Base-by-base conservation (phyloP, 2,888 invertebrate species). In the Anoncus sp. region DNA sequence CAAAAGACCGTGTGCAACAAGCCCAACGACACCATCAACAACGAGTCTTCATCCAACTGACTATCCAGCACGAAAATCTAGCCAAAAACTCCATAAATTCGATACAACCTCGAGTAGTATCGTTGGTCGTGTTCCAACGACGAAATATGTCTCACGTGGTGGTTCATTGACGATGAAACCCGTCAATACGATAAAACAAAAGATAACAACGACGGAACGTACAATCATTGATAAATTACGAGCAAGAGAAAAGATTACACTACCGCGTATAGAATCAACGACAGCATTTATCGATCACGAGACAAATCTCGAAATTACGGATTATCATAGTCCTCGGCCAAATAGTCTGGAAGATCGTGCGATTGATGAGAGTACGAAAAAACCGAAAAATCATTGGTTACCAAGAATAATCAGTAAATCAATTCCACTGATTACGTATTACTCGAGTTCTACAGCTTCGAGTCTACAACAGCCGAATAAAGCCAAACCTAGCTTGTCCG, bases 391-490 rank as follows among this genome's bases (percentile, higher is more conserved):
- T 88, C 92, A 85, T 88, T 93, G 83, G 84, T 82, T 86, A 73
- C 71, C 89, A 59, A 86, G 88, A 1, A 89, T 91, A 10, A 90
- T 94, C 14, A 94, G 92, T 38, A 95, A 95, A 43, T 92, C 93
- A 81, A 93, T 94, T 73, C 95, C 95, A 57, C 90, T 95, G 55
- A 92, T 94, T 84, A 92, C 93, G n/a, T 93, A 93, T 83, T 95
- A 94, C 87, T 92, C 93, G n/a, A 93, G 85, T 85, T 93, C 74
- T 91, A 94, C 87, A 92, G 79, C 87, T 1, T 85, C 87, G 3
- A n/a, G n/a, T n/a, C n/a, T 77, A 87, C 2, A 45, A 86, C 22
- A 86, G 89, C 18, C 85, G 85, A 53, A 84, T 87, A 1, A 79
- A 89, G 66, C 86, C 87, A 1, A 89, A 89, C 0, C 88, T 90